phyloP scores from a whole-genome alignment of 1,140 invertebrate species.

The Conopomorpha cramerella region DNA sequence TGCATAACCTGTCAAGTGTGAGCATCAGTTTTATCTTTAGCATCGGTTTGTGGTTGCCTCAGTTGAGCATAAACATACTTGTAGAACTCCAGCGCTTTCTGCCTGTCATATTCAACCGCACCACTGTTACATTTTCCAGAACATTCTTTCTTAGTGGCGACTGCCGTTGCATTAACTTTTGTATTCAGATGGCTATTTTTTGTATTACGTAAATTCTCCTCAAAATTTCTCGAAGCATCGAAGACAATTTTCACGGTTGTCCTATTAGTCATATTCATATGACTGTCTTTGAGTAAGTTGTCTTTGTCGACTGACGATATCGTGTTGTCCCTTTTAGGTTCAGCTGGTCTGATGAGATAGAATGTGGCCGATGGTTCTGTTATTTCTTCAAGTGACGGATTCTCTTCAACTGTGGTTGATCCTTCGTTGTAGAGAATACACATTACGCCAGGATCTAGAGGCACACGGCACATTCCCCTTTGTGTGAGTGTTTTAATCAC shows the following conservation, averaged over 20 bases:
- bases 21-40: no score
- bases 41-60: conserved; percentile 21
- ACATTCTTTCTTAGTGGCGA: conserved; percentile 24
- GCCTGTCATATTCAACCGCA: conserved; percentile 33
- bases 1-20: no score
- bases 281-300: conserved; percentile 31
- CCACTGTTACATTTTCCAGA: conserved; percentile 29
- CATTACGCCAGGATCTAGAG: conserved; percentile 41
- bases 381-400: conserved; percentile 24
- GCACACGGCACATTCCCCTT: conserved; percentile 46
- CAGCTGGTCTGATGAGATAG: conserved; percentile 47
- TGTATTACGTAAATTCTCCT: conserved; percentile 38
- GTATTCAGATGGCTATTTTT: conserved; percentile 15
- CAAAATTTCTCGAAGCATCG: conserved; percentile 43
- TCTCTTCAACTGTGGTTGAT: conserved; percentile 24
- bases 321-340: conserved; percentile 24
- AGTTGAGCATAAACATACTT: conserved; percentile 52
- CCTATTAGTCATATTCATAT: conserved; percentile 45
- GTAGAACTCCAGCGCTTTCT: conserved; percentile 53
- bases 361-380: conserved; percentile 46
- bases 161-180: conserved; percentile 18
- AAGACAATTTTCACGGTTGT: conserved; percentile 44
- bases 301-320: conserved; percentile 45
- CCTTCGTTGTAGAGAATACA: conserved; percentile 48
- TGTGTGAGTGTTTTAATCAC: conserved; percentile 38